phyloP scores from a whole-genome alignment of 2,113 vertebrate species.

The Morone chrysops region DNA sequence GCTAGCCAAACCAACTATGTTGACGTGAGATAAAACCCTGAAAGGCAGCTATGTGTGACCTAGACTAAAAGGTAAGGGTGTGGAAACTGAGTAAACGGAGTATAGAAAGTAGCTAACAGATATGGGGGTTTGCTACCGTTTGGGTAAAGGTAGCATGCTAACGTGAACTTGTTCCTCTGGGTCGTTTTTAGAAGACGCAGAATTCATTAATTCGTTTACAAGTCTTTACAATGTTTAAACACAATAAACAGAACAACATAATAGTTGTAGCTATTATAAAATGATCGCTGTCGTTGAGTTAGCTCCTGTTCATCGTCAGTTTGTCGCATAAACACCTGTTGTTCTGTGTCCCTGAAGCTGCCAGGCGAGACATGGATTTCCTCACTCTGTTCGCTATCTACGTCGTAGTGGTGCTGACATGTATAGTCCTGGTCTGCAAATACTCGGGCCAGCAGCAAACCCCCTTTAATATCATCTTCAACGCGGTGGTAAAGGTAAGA shows the following conservation, averaged over 20 bases:
- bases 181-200: background rate
- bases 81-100: background rate
- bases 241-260: rapidly evolving
- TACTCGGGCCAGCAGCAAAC: slow-evolving; percentile 82
- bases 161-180: background rate
- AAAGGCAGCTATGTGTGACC: slow-evolving; percentile 21
- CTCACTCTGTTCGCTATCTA: slow-evolving; percentile 89
- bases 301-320: background rate
- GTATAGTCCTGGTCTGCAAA: slow-evolving; percentile 80
- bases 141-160: slow-evolving; percentile 43
- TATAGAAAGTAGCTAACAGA: background rate
- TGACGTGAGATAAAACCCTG: slow-evolving; percentile 19
- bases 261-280: no score
- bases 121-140: background rate
- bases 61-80: slow-evolving; percentile 14
- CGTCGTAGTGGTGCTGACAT: slow-evolving; percentile 79
- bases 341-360: slow-evolving; percentile 2
- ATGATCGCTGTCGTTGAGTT: background rate
- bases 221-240: background rate
- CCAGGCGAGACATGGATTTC: slow-evolving; percentile 90
- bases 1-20: background rate
- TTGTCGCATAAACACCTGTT: slow-evolving; percentile 50
- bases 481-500: slow-evolving; percentile 72
- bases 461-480: slow-evolving; percentile 64
- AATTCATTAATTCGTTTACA: rapidly evolving